Evolutionary conservation across 2,797 vertebrate species (phyloP).

Genomic region (Macropus fuliginosus): DNA sequence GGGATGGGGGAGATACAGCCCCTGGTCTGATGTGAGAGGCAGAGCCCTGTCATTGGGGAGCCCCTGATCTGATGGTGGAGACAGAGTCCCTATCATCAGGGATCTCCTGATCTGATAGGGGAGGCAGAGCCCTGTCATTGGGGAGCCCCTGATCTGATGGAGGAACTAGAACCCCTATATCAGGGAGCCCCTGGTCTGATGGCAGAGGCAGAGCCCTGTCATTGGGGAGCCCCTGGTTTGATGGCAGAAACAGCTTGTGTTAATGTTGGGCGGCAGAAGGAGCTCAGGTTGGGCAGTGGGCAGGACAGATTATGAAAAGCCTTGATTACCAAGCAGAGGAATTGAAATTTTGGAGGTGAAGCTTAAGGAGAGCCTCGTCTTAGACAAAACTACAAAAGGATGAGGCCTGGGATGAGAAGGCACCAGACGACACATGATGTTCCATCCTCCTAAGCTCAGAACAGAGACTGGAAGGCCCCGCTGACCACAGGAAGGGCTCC

Average conservation of each 20-base stretch:
- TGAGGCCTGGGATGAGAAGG: background rate
- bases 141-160: background rate
- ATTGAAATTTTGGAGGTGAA: background rate
- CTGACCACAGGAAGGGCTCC: background rate
- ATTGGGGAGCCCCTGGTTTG: no score
- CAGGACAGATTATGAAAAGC: background rate
- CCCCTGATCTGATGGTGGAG: no score
- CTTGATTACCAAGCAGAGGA: background rate
- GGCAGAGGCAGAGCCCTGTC: background rate
- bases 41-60: no score
- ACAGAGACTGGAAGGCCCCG: background rate
- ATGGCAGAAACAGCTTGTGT: background rate
- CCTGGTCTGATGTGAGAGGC: no score
- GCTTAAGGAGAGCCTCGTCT: background rate
- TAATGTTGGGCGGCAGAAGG: background rate
- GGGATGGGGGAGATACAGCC: no score
- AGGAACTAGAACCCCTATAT: no score
- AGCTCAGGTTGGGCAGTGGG: background rate
- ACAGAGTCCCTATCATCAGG: no score
- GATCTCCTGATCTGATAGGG: background rate
- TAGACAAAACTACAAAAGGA: background rate
- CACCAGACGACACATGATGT: background rate
- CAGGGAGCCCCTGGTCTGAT: background rate
- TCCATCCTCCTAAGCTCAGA: background rate
- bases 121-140: no score